Conservation (phyloP, 2,888 invertebrate species). For the Escarpia spicata region DNA sequence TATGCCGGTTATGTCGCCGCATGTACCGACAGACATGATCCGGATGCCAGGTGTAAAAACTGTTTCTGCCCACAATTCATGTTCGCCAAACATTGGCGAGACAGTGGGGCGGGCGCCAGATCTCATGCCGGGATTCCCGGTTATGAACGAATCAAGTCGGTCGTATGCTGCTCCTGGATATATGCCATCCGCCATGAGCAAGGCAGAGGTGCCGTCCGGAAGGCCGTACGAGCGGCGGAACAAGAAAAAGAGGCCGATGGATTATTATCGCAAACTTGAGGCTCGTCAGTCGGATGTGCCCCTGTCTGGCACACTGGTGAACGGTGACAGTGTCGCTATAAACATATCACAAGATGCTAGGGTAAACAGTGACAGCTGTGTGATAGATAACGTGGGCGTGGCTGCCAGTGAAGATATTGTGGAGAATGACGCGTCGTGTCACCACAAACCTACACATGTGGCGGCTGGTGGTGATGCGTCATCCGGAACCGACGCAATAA, state of each 20-base stretch:
- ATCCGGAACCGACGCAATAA: background rate
- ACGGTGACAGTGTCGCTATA: background rate
- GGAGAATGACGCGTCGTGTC: background rate
- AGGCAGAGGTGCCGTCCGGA: background rate
- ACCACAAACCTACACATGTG: background rate
- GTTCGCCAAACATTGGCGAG: background rate
- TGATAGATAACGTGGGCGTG: background rate
- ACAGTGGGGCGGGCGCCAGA: background rate
- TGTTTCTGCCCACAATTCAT: background rate
- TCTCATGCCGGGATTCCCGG: background rate
- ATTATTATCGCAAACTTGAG: conserved; percentile 32
- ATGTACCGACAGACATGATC: background rate
- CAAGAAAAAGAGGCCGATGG: conserved; percentile 36
- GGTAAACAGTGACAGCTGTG: background rate
- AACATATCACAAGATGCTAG: background rate
- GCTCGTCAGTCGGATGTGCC: background rate
- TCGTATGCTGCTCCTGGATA: background rate
- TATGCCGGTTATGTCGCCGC: background rate
- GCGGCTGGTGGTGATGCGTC: background rate
- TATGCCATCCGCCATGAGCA: background rate
- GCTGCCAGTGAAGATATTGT: background rate
- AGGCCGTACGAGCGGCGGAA: conserved; percentile 35
- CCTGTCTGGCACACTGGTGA: background rate
- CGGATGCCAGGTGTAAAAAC: background rate
- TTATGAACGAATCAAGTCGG: background rate